A percentile compares a stretch with the other conserved stretches of the same genome.
These are phyloP conservation scores for Myotis myotis DNA, from an alignment of 2,797 vertebrate species.

Conservation along the genomic window DNA sequence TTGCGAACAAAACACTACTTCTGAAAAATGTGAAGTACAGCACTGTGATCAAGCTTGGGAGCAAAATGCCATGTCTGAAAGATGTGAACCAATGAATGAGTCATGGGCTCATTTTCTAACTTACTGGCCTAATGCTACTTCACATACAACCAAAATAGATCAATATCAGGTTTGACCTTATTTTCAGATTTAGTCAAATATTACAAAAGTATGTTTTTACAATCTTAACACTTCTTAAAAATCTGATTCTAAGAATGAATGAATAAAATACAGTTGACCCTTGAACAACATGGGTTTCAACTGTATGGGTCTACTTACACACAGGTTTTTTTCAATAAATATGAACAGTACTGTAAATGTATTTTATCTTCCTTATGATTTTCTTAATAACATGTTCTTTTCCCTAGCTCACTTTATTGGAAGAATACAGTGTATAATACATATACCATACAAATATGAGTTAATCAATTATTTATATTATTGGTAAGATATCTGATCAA, in stretches of 20 bases:
- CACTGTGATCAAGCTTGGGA: background rate
- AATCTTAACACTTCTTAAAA: background rate
- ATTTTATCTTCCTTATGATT: background rate
- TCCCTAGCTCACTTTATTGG: background rate
- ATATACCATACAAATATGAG: background rate
- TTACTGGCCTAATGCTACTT: background rate
- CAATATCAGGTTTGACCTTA: background rate
- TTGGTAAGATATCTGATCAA: background rate
- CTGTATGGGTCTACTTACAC: background rate
- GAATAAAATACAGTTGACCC: background rate
- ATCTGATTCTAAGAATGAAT: background rate
- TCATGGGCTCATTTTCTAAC: background rate
- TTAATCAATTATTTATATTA: background rate
- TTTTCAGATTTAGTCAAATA: constrained; percentile 3
- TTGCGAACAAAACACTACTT: background rate
- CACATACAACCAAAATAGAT: background rate
- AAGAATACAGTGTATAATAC: background rate
- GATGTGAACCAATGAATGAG: background rate
- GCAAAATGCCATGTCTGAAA: background rate
- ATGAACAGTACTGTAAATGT: background rate
- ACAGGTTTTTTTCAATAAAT: background rate
- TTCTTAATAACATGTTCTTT: background rate
- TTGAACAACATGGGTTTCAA: background rate
- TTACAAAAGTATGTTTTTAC: background rate
- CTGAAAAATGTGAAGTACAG: background rate